Base-by-base conservation (phyloP, 2,797 vertebrate species). In the Oreochromis grahami region DNA sequence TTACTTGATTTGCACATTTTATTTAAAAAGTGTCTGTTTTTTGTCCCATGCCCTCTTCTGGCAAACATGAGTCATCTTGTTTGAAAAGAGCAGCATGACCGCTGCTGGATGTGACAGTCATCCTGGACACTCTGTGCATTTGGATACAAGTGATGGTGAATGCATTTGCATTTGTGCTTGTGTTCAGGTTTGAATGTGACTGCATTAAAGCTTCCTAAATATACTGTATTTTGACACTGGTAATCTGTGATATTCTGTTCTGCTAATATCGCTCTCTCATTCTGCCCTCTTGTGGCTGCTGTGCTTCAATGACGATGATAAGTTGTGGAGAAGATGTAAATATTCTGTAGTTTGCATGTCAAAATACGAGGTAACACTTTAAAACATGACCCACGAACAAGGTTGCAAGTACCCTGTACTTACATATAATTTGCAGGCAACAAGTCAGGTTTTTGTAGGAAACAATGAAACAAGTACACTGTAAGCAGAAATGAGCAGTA, bases 221-320 rank as follows among this genome's bases (percentile, higher is more conserved):
- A 2, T 21, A 14, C 2, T 26, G 24, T 24, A 14, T 68, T 68
- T 68, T 68, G 21, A 9, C 36, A 0, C 34, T 21, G n/a, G n/a
- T 14, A 65, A 65, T 68, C n/a, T 19, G 55, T 56, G 55, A 56
- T 56, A 58, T 32, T 58, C 55, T 41, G 36, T 41, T 38, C 1
- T 43, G 52, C 7, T 52, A 72, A 38, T 45, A 1, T 38, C 32
- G 43, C 55, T 8, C 10, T 60, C 11, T 10, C 26, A 38, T 5
- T 36, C 84, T 90, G 86, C 91, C 88, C 86, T 83, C 92, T 92
- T n/a, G 90, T 90, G 92, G 86, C 74, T 70, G 13, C 41, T 3
- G 13, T 41, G 29, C 43, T 29, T 81, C 4, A 81, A 3, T 80
- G 36, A 43, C 4, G 8, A 41, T 0, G 36, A 68, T 5, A 0